phyloP scores from a whole-genome alignment of 1,140 invertebrate genomes.

The Atta texana region DNA sequence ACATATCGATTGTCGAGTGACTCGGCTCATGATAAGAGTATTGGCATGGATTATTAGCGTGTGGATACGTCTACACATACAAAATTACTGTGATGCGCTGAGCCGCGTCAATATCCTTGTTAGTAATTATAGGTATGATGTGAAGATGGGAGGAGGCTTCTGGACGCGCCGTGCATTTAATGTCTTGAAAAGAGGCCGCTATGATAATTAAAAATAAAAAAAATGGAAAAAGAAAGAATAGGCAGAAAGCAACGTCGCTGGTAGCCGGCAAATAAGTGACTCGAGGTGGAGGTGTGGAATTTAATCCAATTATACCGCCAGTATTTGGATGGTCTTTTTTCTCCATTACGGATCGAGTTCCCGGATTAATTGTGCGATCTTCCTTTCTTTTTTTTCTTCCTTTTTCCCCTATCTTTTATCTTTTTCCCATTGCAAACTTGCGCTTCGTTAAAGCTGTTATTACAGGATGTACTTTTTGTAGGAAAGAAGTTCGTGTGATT shows the following conservation, averaged over 20 bases:
- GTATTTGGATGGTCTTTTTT: slow-evolving; percentile 35
- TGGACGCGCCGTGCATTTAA: slow-evolving; percentile 17
- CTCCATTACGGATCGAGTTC: slow-evolving; percentile 6
- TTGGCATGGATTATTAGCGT: slow-evolving; percentile 29
- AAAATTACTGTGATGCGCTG: slow-evolving; percentile 17
- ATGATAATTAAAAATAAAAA: slow-evolving; percentile 31
- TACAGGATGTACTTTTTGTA: slow-evolving; percentile 22
- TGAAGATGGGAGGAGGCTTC: background rate
- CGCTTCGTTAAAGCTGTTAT: slow-evolving; percentile 29
- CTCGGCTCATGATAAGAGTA: slow-evolving; percentile 7
- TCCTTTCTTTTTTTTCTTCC: background rate
- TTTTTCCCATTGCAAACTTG: background rate
- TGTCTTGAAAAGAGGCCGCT: background rate
- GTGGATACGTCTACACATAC: slow-evolving; percentile 1
- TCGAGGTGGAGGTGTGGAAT: slow-evolving; percentile 32
- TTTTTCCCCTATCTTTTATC: background rate
- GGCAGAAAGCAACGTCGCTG: slow-evolving; percentile 4
- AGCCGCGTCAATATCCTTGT: slow-evolving; percentile 28
- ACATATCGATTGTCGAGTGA: slow-evolving; percentile 18
- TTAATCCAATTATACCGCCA: slow-evolving; percentile 49
- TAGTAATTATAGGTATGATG: slow-evolving; percentile 8
- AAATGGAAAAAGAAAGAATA: background rate
- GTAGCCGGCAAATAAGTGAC: slow-evolving; percentile 38
- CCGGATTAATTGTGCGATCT: slow-evolving; percentile 45
- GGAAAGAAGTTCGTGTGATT: background rate